Evolutionary conservation across 2,797 vertebrate species (phyloP).

Genomic region (Capromys pilorides): DNA sequence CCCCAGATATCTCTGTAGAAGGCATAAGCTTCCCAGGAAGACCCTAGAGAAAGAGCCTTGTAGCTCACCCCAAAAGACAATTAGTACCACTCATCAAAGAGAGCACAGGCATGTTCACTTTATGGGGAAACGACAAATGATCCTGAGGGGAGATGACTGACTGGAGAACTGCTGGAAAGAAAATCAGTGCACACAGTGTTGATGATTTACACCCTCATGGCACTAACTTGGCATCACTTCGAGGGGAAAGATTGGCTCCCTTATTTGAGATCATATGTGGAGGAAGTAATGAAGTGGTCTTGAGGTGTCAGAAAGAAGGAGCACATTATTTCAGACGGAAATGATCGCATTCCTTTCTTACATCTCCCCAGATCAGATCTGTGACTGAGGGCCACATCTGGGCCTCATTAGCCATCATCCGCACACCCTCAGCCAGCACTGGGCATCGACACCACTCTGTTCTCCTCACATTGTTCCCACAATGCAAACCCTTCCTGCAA

Average conservation of each 20-base stretch:
- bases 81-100: constrained; percentile 54
- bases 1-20: not conserved
- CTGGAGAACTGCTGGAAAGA: constrained; percentile 73
- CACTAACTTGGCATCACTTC: constrained; percentile 70
- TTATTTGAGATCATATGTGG: constrained; percentile 65
- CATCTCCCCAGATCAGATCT: constrained; percentile 66
- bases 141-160: constrained; percentile 58
- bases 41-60: constrained; percentile 35
- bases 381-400: not conserved
- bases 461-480: not conserved
- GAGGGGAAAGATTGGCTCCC: constrained; percentile 68
- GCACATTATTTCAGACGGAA: constrained; percentile 56
- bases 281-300: constrained; percentile 72
- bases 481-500: not conserved
- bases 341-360: constrained; percentile 68
- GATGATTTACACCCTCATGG: constrained; percentile 76
- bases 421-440: not conserved
- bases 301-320: constrained; percentile 72
- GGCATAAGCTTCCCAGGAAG: not conserved
- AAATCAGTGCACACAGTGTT: constrained; percentile 68
- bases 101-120: constrained; percentile 11
- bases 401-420: constrained; percentile 65
- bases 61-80: constrained; percentile 43
- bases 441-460: not conserved
- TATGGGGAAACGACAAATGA: constrained; percentile 52